phyloP scores from a whole-genome alignment of 1,140 invertebrate species.

The Diploscapter pachys region DNA sequence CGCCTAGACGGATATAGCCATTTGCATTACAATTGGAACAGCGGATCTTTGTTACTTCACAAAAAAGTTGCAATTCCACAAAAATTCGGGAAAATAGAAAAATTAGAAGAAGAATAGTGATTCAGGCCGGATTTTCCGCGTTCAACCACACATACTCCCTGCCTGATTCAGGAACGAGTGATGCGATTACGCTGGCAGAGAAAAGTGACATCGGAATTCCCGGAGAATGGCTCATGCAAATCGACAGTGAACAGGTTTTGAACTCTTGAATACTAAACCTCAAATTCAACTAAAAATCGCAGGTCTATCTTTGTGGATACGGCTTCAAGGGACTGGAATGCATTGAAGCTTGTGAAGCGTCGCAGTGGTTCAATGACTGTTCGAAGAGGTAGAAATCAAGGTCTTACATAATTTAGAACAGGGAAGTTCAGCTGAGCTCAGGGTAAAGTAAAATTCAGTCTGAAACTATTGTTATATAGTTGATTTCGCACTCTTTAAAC shows the following conservation, averaged over 20 bases:
- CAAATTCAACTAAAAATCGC: neutral
- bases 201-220: constrained; percentile 41
- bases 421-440: no score
- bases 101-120: constrained; percentile 1
- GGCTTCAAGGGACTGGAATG: constrained; percentile 41
- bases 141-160: constrained; percentile 28
- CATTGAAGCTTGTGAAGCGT: constrained; percentile 31
- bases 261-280: neutral
- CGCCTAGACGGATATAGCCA: no score
- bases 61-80: no score
- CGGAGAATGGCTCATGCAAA: constrained; percentile 40
- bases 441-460: no score
- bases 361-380: constrained; percentile 40
- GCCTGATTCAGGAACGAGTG: constrained; percentile 35
- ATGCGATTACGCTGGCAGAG: constrained; percentile 34
- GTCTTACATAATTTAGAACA: no score
- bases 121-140: constrained; percentile 33
- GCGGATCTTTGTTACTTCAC: no score
- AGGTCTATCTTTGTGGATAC: constrained; percentile 36
- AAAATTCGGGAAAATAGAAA: no score
- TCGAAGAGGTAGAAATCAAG: neutral
- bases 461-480: no score
- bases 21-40: no score
- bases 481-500: no score
- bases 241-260: constrained; percentile 28